Evolutionary conservation across 2,888 invertebrate genomes (phyloP), one percentile per base, ranked within the genome.

Genomic region (Pegoplata infirma): DNA sequence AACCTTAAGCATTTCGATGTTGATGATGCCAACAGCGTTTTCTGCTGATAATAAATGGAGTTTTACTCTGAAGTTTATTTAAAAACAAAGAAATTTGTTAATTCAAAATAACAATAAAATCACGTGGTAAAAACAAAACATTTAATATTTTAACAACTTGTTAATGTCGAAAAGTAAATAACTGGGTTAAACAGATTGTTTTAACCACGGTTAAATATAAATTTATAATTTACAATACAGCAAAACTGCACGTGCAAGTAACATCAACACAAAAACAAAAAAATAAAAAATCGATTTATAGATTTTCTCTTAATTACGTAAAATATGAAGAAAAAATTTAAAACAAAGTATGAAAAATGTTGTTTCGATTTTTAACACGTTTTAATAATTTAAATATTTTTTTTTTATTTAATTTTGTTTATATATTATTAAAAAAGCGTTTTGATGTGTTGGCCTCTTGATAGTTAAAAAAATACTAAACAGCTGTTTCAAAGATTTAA

Each of bases 261-360:
- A 6, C 17, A 46, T n/a, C n/a, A n/a, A n/a, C n/a, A n/a, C n/a
- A n/a, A n/a, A n/a, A n/a, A n/a, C n/a, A 58, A 7, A 25, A 23
- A 47, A 46, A 32, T 49, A 12, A 58, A 53, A 69, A 75, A 79
- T 75, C 75, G 51, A 72, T 79, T 72, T 79, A 79, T 72, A 53
- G 75, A 72, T 72, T 79, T 75, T 74, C 46, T 28, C 32, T 44
- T 36, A 32, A 32, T 71, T 71, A 75, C 78, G 36, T 40, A 67
- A 71, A 75, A 23, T 51, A 46, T 58, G 21, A 25, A n/a, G n/a
- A 53, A 53, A 16, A 47, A 19, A 21, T 19, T 58, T 67, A 58
- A 23, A 46, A 49, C 40, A 61, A 61, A 14, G 21, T 7, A 44
- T 55, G 21, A 0, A 36, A 64, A 47, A 14, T 3, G 21, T n/a